phyloP scores from a whole-genome alignment of 2,888 invertebrate genomes.

The Entomobrya proxima region DNA sequence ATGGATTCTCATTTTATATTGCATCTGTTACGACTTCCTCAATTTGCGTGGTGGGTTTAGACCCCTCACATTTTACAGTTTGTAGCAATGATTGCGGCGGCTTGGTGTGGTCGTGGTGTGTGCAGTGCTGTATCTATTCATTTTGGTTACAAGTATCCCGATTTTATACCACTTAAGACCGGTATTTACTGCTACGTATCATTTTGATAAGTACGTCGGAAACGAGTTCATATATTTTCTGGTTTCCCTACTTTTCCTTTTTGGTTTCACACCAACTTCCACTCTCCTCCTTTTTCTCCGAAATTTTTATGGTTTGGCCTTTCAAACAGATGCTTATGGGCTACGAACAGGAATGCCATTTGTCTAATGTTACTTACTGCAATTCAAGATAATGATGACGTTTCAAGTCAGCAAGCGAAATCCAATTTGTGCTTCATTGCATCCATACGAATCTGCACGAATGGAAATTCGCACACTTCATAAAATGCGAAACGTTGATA shows the following conservation, averaged over 20 bases:
- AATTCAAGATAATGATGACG: neutral
- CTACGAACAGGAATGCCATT: neutral
- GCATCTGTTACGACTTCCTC: neutral
- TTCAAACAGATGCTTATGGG: neutral
- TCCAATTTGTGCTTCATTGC: neutral
- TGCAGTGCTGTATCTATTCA: neutral
- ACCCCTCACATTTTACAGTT: neutral
- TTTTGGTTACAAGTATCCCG: neutral
- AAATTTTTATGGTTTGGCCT: neutral
- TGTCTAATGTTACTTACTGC: neutral
- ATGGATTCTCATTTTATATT: neutral
- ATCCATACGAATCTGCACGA: neutral
- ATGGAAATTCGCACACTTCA: too few species aligned
- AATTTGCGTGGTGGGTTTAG: neutral
- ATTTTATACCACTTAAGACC: conserved; percentile 22
- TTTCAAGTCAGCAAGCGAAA: neutral
- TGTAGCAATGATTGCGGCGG: neutral
- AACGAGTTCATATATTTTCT: conserved; percentile 16
- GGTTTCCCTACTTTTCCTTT: conserved; percentile 10
- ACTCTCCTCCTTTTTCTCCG: neutral
- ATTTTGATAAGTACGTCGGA: conserved; percentile 3
- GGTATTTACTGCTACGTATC: neutral
- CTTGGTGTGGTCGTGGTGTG: neutral
- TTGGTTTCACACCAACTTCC: neutral
- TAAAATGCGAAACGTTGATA: too few species aligned